phyloP scores from a whole-genome alignment of 2,888 invertebrate species.

The Anagyrus pseudococci region DNA sequence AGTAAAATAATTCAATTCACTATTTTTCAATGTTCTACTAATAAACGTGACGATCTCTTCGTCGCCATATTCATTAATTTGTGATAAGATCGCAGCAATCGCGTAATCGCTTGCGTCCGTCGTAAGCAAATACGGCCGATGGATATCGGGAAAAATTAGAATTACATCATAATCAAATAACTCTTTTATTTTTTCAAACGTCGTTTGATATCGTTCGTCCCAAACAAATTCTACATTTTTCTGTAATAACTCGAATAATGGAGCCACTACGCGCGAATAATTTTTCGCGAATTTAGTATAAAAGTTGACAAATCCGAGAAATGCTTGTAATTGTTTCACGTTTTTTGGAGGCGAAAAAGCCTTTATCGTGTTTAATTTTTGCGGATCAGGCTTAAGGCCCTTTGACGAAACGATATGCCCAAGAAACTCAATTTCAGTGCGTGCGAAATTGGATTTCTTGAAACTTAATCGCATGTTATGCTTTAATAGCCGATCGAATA shows the following conservation, averaged over 20 bases:
- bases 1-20: background rate
- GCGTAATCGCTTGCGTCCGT: conserved; percentile 38
- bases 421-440: background rate
- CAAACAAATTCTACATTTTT: conserved; percentile 29
- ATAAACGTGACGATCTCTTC: background rate
- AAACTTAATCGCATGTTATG: conserved; percentile 42
- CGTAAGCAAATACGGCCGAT: conserved; percentile 25
- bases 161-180: conserved; percentile 25
- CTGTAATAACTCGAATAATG: conserved; percentile 31
- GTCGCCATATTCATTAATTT: conserved; percentile 8
- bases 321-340: conserved; percentile 23
- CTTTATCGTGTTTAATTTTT: conserved; percentile 24
- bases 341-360: conserved; percentile 20
- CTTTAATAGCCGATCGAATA: background rate
- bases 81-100: conserved; percentile 26
- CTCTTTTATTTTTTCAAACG: conserved; percentile 30
- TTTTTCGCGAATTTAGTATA: conserved; percentile 24
- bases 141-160: conserved; percentile 10
- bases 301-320: conserved; percentile 27
- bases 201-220: conserved; percentile 18
- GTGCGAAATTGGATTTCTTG: conserved; percentile 64
- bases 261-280: conserved; percentile 16
- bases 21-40: background rate
- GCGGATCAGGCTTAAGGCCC: conserved; percentile 10
- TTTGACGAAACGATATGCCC: background rate